Conservation (phyloP, 2,113 vertebrate genomes). For the Prunella himalayana region DNA sequence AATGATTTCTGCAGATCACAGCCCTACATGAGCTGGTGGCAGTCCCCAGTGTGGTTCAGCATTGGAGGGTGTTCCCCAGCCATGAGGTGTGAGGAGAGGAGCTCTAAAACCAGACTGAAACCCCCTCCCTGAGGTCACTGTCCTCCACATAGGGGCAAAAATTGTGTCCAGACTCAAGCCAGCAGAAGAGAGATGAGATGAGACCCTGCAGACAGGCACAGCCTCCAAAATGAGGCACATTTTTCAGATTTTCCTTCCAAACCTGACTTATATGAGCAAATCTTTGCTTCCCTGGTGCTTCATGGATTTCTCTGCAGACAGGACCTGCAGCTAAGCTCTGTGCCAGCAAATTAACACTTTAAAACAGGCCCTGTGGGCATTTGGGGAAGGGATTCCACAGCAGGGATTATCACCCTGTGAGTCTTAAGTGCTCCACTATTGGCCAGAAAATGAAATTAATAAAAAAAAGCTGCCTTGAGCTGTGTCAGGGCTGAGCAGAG, state of each 20-base stretch:
- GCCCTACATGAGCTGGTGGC: not conserved
- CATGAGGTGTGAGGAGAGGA: not conserved
- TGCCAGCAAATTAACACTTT: not conserved
- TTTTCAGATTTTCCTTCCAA: not conserved
- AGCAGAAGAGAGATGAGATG: not conserved
- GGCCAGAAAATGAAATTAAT: not conserved
- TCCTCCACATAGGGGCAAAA: not conserved
- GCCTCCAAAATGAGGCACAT: not conserved
- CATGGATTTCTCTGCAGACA: not conserved
- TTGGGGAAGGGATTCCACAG: not conserved
- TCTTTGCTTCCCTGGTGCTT: not conserved
- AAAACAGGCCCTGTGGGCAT: not conserved
- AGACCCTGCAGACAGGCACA: not conserved
- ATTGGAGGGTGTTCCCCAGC: fast-evolving
- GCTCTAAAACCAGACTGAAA: not conserved
- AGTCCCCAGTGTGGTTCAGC: not conserved
- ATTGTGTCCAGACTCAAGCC: not conserved
- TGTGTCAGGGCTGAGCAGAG: fast-evolving
- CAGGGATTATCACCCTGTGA: not conserved
- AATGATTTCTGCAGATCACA: not conserved
- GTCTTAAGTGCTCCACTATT: fast-evolving
- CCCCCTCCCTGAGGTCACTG: not conserved
- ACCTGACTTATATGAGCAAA: fast-evolving
- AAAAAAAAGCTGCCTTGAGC: fast-evolving
- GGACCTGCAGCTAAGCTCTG: not conserved